Evolutionary conservation across 2,888 invertebrate species (phyloP), one percentile per base, ranked within the genome.

Genomic region (Synergus laeviventris): DNA sequence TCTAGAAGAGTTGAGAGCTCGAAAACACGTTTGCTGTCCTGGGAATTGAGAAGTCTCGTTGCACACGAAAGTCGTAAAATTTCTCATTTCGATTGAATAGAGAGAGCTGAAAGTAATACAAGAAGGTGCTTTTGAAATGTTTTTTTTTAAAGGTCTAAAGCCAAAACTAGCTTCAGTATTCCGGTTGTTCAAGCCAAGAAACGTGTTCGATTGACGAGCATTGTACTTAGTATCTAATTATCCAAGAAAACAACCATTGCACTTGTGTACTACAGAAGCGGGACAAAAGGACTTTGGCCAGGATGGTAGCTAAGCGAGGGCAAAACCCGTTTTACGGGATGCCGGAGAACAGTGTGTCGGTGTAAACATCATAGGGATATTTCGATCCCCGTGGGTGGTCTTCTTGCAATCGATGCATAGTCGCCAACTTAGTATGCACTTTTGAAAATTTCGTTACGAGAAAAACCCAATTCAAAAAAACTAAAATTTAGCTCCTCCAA

Each of bases 291-390:
- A 66, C 21, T 66, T 24, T 66, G 66, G 45, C 12, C 21, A 64
- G 62, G 39, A 64, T 64, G 39, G 66, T 45, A 18, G 21, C 24
- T 24, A 66, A 45, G 42, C 66, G 54, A 56, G 66, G 36, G 66
- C 39, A 74, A 78, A 80, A 80, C 78, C 76, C 77, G 77, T 78
- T 80, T 73, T 74, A 66, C 78, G 76, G 76, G 80, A 78, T 80
- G 78, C 76, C 78, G 73, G 66, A 24, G 66, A 66, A 66, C 66
- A 62, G 82, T 82, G 81, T 79, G 82, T 81, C 78, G 82, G 78
- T 77, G 79, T 81, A 82, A 79, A 81, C 81, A 81, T 82, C 81
- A 82, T 82, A 82, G 45, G 61, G 42, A 62, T 64, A 64, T 64
- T 75, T 60, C 70, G 76, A 80, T 78, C 77, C 78, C 79, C 61